Evolutionary conservation across 2,888 invertebrate species (phyloP).

Genomic region (Eilema sororculum): DNA sequence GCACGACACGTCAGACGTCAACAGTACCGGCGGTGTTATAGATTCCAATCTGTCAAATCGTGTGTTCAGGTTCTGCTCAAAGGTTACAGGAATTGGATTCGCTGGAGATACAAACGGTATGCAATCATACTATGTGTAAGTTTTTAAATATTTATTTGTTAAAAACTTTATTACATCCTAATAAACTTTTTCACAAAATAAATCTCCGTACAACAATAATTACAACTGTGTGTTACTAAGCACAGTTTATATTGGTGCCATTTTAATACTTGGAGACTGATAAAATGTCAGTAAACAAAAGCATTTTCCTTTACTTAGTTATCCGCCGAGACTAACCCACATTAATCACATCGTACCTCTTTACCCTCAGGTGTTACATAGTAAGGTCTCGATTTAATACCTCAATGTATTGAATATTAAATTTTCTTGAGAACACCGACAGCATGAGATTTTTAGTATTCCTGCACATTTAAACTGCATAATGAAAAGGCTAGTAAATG

Average conservation of each 20-base stretch:
- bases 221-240: not conserved
- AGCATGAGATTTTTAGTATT: conserved; percentile 18
- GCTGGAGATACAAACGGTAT: conserved; percentile 46
- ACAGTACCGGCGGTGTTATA: conserved; percentile 48
- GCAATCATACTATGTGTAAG: conserved; percentile 23
- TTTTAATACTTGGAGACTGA: not conserved
- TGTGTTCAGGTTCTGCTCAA: conserved; percentile 36
- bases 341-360: conserved; percentile 1
- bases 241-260: not conserved
- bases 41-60: conserved; percentile 60
- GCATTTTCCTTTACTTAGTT: not conserved
- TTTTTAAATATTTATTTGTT: too few species aligned
- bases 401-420: not conserved
- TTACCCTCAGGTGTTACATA: not conserved
- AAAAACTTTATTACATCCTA: too few species aligned
- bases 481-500: conserved; percentile 52
- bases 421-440: conserved; percentile 18
- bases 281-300: not conserved
- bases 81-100: conserved; percentile 37
- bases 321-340: conserved; percentile 2
- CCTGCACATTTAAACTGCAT: conserved; percentile 28
- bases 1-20: conserved; percentile 29
- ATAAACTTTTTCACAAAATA: too few species aligned
- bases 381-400: not conserved
- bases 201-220: too few species aligned